These are phyloP conservation scores for Cheilosia variabilis DNA, from an alignment of 2,888 invertebrate genomes.

Conservation along the genomic window DNA sequence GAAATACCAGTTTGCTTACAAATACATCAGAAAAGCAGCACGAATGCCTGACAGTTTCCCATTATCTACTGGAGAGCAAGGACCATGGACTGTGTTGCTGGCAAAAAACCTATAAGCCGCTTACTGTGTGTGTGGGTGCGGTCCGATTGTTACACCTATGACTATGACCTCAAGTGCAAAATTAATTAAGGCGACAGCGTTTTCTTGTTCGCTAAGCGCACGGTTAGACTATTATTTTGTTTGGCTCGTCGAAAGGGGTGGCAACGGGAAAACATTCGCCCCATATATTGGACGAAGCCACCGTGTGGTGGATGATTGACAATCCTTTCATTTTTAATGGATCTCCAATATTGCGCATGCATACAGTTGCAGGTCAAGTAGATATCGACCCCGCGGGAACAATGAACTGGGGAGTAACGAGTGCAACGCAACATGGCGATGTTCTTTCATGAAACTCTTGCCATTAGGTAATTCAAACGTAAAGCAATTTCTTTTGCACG, in stretches of 20 bases:
- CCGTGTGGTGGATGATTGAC: constrained; percentile 43
- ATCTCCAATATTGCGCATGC: constrained; percentile 13
- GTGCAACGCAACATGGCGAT: not conserved
- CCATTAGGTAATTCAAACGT: constrained; percentile 1
- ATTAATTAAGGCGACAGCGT: constrained; percentile 64
- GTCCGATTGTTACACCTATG: constrained; percentile 53
- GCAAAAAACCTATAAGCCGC: constrained; percentile 12
- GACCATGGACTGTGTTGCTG: constrained; percentile 16
- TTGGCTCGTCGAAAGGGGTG: constrained; percentile 5
- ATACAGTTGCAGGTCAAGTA: constrained; percentile 14
- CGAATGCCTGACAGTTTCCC: constrained; percentile 41
- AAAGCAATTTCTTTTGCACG: not conserved
- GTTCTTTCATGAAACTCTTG: not conserved
- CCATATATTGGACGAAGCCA: not conserved
- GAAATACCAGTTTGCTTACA: not conserved
- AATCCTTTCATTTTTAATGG: constrained; percentile 40
- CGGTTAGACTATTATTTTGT: not conserved
- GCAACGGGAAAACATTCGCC: constrained; percentile 1
- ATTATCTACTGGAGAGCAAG: constrained; percentile 21
- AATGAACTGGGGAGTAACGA: not conserved
- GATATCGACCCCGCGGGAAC: constrained; percentile 8
- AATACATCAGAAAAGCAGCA: constrained; percentile 4
- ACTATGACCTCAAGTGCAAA: constrained; percentile 68
- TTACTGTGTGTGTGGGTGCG: constrained; percentile 55
- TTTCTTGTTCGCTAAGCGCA: constrained; percentile 24